Conservation (phyloP, 1,140 invertebrate species). For the Pachypeltis micranthus region DNA sequence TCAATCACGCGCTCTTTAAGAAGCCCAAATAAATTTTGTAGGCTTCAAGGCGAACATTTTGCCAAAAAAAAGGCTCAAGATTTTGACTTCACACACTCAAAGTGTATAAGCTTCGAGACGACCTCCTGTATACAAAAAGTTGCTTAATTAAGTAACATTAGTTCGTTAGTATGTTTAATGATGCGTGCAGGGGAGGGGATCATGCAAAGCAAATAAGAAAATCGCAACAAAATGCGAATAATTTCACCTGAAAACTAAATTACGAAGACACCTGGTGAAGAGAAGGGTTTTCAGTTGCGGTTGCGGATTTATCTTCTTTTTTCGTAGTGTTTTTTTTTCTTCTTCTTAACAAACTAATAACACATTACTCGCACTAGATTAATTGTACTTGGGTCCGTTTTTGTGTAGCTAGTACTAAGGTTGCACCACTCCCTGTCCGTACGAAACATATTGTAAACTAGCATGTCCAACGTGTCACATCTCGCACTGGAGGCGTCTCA, state of each 20-base stretch:
- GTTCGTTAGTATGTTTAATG: too few relatives aligned
- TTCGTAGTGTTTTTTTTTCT: neutral
- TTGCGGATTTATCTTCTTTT: neutral
- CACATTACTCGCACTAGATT: neutral
- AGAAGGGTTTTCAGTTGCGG: constrained; percentile 17
- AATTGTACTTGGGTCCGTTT: neutral
- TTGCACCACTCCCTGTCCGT: constrained; percentile 1
- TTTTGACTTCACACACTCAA: too few relatives aligned
- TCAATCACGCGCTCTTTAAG: too few relatives aligned
- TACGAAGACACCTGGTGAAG: constrained; percentile 15
- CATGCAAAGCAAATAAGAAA: neutral
- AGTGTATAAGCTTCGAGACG: too few relatives aligned
- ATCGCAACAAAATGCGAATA: neutral
- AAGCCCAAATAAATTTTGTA: too few relatives aligned
- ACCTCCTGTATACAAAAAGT: too few relatives aligned
- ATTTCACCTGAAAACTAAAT: constrained; percentile 12
- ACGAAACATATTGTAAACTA: constrained; percentile 1
- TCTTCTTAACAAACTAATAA: neutral
- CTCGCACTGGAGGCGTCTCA: neutral
- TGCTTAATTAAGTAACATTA: too few relatives aligned
- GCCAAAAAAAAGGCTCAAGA: too few relatives aligned
- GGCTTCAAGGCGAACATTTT: too few relatives aligned
- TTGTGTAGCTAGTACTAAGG: neutral
- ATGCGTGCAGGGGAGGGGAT: neutral
- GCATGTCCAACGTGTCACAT: neutral